Base-by-base conservation (phyloP, 2,888 invertebrate species). In the Melieria omissa region DNA sequence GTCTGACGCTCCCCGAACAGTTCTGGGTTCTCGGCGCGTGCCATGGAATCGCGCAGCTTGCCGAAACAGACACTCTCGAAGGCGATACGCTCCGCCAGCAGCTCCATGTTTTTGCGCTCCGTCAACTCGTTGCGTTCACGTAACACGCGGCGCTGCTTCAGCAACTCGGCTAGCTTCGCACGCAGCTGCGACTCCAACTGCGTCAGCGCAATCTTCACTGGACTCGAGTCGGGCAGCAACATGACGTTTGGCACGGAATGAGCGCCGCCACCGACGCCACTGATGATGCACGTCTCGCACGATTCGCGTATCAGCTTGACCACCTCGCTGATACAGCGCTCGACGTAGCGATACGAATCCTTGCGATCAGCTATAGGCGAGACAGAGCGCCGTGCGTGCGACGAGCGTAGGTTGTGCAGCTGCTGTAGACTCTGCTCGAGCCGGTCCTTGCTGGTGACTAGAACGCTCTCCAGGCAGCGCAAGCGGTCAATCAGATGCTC, bases 41-140 rank as follows among this genome's bases (percentile, higher is more conserved):
- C 88, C 65, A 92, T 88, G 64, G 92, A 92, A 84, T 92, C 92
- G 78, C 91, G 90, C 76, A 93, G 90, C 80, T 91, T 89, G 74
- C 91, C 89, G 72, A 93, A 90, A 72, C 93, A 89, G 42, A 94
- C 91, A 72, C 93, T 92, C 87, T 95, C 94, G 84, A 92, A 94
- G 0, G 95, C 94, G 29, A 95, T 88, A 81, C 94, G 92, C 85
- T 95, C 94, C 2, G 94, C 94, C 70, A 94, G 87, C 69, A 94
- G 88, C 80, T 93, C 91, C 75, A 93, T 86, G 81, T 91, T 91
- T 76, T 91, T 91, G 62, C 90, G 89, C 72, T 90, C 90, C 68
- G 93, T 92, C 75, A 93, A 88, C 80, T 92, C 90, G 71, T 92
- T 92, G 10, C 90, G 89, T 81, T 92, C 91, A 76, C 91, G 89